These are phyloP conservation scores for Pseudomyrmex cubaensis DNA, from an alignment of 1,140 invertebrate genomes.

Conservation along the genomic window DNA sequence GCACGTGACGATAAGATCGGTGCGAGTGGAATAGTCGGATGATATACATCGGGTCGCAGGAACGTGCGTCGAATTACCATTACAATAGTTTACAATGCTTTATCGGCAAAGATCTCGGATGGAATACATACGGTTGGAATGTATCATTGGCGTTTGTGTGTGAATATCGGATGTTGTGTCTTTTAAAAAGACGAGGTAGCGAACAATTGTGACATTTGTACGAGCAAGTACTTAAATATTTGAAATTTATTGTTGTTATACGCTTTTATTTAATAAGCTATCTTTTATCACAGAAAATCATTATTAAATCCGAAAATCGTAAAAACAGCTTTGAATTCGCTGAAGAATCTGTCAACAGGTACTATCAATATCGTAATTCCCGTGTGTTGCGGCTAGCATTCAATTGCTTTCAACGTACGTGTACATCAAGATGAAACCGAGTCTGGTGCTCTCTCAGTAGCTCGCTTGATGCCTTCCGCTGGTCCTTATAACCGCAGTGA, in stretches of 20 bases:
- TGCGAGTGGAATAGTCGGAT: conserved; percentile 22
- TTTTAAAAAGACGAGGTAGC: too few relatives aligned
- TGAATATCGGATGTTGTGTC: too few relatives aligned
- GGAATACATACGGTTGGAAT: conserved; percentile 51
- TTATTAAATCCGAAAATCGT: not conserved
- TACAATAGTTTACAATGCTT: conserved; percentile 78
- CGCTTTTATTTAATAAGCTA: not conserved
- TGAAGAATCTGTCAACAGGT: not conserved
- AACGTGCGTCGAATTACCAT: conserved; percentile 76
- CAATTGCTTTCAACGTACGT: not conserved
- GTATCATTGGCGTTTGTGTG: not conserved
- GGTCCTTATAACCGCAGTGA: not conserved
- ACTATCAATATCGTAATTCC: too few relatives aligned
- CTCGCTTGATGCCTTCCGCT: conserved; percentile 22
- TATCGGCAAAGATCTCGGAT: conserved; percentile 74
- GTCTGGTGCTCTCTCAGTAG: not conserved
- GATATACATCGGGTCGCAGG: conserved; percentile 63
- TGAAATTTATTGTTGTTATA: not conserved
- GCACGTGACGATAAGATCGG: conserved; percentile 24
- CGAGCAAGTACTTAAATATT: not conserved
- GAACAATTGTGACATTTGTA: too few relatives aligned
- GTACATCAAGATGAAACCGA: not conserved
- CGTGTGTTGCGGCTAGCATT: not conserved
- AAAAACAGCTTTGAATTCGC: not conserved
- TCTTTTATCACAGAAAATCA: not conserved